Evolutionary conservation across 2,113 vertebrate species (phyloP).

Genomic region (Thalassoma bifasciatum): DNA sequence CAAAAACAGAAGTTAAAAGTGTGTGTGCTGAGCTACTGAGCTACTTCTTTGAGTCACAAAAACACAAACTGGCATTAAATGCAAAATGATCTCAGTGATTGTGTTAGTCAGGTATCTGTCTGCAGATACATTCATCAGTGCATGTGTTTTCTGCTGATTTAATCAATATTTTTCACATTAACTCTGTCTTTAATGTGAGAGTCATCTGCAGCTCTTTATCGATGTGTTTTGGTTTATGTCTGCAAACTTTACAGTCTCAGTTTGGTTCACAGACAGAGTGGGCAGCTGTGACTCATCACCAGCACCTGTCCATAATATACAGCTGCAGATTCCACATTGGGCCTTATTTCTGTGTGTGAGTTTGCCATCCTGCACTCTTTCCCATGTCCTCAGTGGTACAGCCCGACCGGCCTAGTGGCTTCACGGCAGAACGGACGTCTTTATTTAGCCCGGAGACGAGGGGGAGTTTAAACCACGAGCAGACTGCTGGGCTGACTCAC

Average conservation of each 20-base stretch:
- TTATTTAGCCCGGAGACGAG: constrained; percentile 67
- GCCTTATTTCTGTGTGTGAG: not conserved
- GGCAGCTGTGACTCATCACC: not conserved
- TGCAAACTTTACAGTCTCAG: not conserved
- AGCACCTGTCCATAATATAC: not conserved
- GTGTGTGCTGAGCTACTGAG: too few relatives aligned
- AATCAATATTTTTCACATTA: too few relatives aligned
- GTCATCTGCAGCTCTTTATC: not conserved
- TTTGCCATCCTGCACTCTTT: constrained; percentile 18
- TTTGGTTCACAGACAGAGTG: not conserved
- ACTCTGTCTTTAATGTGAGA: too few relatives aligned
- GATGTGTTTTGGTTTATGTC: not conserved
- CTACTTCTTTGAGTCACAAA: too few relatives aligned
- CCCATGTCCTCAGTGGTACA: constrained; percentile 56
- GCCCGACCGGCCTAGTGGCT: constrained; percentile 61
- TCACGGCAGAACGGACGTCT: constrained; percentile 59
- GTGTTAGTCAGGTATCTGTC: too few relatives aligned
- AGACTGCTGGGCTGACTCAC: constrained; percentile 72
- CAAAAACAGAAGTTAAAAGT: too few relatives aligned
- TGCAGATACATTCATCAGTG: too few relatives aligned
- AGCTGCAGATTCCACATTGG: not conserved
- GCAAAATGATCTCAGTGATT: too few relatives aligned
- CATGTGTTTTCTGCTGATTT: too few relatives aligned
- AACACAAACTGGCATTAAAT: too few relatives aligned
- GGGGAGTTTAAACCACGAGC: constrained; percentile 68